These are phyloP conservation scores for Sicus ferrugineus DNA, from an alignment of 2,888 invertebrate genomes.

Conservation along the genomic window DNA sequence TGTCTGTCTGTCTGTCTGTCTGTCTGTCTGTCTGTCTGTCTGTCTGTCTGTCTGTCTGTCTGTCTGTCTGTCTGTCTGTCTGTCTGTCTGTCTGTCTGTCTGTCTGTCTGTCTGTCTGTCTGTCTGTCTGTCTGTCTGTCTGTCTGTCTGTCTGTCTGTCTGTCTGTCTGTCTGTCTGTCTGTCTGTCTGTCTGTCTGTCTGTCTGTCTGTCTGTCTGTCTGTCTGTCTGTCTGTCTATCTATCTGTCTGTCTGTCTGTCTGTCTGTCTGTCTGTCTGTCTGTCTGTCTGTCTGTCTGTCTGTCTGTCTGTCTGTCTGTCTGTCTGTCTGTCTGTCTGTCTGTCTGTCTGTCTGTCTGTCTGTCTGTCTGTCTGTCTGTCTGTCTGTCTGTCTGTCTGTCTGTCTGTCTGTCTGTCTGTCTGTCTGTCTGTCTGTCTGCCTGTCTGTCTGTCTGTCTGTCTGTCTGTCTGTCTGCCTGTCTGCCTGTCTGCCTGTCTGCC, in stretches of 20 bases:
- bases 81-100: constrained; percentile 11
- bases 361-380: constrained; percentile 17
- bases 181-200: constrained; percentile 13
- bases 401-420: constrained; percentile 17
- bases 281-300: constrained; percentile 7
- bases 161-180: constrained; percentile 11
- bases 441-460: too few relatives aligned
- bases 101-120: constrained; percentile 13
- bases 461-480: too few relatives aligned
- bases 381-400: constrained; percentile 17
- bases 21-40: constrained; percentile 13
- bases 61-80: constrained; percentile 13
- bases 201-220: constrained; percentile 11
- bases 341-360: constrained; percentile 9
- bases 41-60: constrained; percentile 11
- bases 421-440: constrained; percentile 17
- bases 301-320: constrained; percentile 7
- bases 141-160: constrained; percentile 13
- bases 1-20: constrained; percentile 11
- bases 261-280: constrained; percentile 13
- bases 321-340: constrained; percentile 7
- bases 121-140: constrained; percentile 11
- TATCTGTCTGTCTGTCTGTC: too few relatives aligned
- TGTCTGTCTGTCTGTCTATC: too few relatives aligned
- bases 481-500: too few relatives aligned